phyloP scores from a whole-genome alignment of 2,113 vertebrate species.

The Sylvia atricapilla region DNA sequence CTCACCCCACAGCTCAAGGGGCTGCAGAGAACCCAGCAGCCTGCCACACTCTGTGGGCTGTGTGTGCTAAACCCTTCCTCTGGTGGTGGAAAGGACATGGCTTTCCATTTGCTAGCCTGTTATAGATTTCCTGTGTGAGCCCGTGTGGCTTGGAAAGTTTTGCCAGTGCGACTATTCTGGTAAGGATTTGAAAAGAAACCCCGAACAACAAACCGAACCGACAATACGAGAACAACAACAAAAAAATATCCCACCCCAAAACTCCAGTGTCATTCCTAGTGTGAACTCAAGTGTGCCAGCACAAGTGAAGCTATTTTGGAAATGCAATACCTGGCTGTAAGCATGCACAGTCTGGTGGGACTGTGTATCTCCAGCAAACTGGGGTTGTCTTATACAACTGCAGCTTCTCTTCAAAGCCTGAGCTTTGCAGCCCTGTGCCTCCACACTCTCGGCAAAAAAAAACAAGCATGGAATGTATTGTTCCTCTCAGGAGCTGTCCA shows the following conservation, averaged over 20 bases:
- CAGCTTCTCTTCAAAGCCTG: neutral
- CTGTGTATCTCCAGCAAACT: rapidly evolving
- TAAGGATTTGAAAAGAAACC: neutral
- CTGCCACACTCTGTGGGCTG: neutral
- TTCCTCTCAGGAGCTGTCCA: neutral
- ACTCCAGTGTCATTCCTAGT: neutral
- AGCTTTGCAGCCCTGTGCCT: neutral
- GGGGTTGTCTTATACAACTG: neutral
- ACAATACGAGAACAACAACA: neutral
- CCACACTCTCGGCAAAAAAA: neutral
- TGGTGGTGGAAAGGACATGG: neutral
- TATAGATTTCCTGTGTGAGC: neutral
- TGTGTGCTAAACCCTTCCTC: neutral
- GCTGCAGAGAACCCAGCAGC: neutral
- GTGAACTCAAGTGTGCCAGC: neutral
- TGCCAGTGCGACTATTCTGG: neutral
- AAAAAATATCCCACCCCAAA: neutral
- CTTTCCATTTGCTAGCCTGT: neutral
- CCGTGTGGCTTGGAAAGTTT: neutral
- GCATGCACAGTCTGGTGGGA: neutral
- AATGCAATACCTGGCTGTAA: neutral
- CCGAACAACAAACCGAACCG: neutral
- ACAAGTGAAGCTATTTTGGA: neutral
- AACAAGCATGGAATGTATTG: neutral
- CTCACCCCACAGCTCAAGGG: rapidly evolving